Evolutionary conservation across 2,113 vertebrate genomes (phyloP), one percentile per base, ranked within the genome.

Genomic region (Columba livia): DNA sequence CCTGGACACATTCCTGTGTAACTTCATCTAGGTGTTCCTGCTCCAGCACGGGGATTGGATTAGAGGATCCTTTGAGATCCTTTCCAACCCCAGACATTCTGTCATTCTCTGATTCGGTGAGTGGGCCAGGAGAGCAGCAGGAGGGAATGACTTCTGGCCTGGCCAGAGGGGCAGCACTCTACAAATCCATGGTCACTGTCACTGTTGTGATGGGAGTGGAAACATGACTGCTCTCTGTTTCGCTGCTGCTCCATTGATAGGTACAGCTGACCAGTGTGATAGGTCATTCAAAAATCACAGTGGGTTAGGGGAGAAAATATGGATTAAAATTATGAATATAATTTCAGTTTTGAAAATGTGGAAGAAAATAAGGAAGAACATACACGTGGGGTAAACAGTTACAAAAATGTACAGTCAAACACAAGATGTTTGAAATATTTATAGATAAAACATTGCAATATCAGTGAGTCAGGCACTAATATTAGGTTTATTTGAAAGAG

Each of bases 141-240:
- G 8, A 91, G 8, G 26, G 47, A 86, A 23, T 17, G 18, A 12
- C 11, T 86, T 67, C 42, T 84, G 48, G n/a, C 36, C 58, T 80
- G 2, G 3, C 26, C 3, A 5, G 9, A 48, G 19, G 23, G 58
- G 12, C 16, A 62, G 3, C 1, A 2, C 13, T 17, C n/a, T 78
- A 31, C 38, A n/a, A 83, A 90, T 9, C 20, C 32, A 31, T n/a
- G 11, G 25, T 29, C 40, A 28, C 16, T 44, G 62, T 25, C 62
- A 18, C 20, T 71, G 67, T 32, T 4, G 0, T 13, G 17, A 5
- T 15, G 18, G 62, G 28, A 66, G 17, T 1, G 25, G 47, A 57
- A 71, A 38, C 19, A 25, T 0, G 0, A 6, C 36, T 91, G 26
- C 40, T 71, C 4, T 0, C 17, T 67, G 13, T 29, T 79, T 44